Evolutionary conservation across 2,113 vertebrate genomes (phyloP).

Genomic region (Canis aureus): DNA sequence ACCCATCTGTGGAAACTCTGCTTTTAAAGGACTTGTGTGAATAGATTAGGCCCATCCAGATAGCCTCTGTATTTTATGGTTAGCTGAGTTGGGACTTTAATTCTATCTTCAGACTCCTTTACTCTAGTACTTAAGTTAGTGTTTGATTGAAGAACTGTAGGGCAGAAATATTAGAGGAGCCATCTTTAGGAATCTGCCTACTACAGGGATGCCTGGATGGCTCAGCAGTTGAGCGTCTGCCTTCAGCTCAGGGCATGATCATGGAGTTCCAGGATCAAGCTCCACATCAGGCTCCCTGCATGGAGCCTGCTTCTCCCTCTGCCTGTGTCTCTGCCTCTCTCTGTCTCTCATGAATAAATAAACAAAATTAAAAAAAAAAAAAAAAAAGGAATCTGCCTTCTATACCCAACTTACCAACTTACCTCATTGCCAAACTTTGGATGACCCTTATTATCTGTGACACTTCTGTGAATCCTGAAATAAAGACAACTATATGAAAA

Average conservation of each 20-base stretch:
- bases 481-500: not conserved
- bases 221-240: too few species aligned
- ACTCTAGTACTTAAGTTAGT: not conserved
- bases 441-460: not conserved
- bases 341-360: too few species aligned
- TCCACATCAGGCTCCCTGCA: too few species aligned
- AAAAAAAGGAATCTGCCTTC: not conserved
- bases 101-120: not conserved
- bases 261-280: too few species aligned
- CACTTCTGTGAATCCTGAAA: constrained; percentile 21
- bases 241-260: too few species aligned
- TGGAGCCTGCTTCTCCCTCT: too few species aligned
- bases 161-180: not conserved
- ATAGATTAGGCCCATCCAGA: not conserved
- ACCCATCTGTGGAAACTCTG: not conserved
- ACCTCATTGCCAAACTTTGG: not conserved
- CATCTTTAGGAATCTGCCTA: constrained; percentile 20
- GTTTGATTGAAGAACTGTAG: not conserved
- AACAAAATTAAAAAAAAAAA: too few species aligned
- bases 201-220: too few species aligned
- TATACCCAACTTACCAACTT: not conserved
- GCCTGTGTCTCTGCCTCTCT: too few species aligned
- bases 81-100: not conserved
- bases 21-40: not conserved
- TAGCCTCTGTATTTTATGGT: constrained; percentile 17